Evolutionary conservation across 2,113 vertebrate genomes (phyloP).

Genomic region (Thomomys bottae): DNA sequence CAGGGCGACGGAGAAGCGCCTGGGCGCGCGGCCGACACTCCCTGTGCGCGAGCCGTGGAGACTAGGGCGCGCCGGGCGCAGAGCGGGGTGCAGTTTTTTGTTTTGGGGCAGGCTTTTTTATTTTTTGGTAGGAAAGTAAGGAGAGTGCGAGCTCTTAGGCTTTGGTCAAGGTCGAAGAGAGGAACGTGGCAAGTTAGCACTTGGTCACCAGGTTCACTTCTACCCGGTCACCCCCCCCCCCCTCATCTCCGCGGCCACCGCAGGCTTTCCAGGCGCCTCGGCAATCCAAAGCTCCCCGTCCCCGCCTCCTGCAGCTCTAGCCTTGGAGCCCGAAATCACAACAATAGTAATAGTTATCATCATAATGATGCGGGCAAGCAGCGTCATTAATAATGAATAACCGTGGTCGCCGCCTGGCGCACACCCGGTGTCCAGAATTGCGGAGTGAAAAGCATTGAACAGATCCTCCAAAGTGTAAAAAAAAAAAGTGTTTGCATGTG

Average conservation of each 20-base stretch:
- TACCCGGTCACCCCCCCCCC: background rate
- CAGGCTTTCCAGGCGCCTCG: background rate
- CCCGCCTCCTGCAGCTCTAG: conserved; percentile 54
- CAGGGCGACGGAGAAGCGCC: background rate
- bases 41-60: background rate
- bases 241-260: background rate
- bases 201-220: conserved; percentile 38
- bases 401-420: conserved; percentile 56
- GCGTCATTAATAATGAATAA: conserved; percentile 79
- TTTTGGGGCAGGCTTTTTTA: conserved; percentile 8
- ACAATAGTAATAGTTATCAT: conserved; percentile 82
- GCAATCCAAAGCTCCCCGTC: conserved; percentile 14
- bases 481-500: conserved; percentile 39
- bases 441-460: conserved; percentile 45
- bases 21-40: conserved; percentile 8
- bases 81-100: conserved; percentile 31
- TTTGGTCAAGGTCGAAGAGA: background rate
- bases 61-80: background rate
- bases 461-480: conserved; percentile 58
- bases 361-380: conserved; percentile 74
- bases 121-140: conserved; percentile 37
- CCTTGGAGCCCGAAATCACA: conserved; percentile 72
- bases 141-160: background rate
- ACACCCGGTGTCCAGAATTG: conserved; percentile 46
- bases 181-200: conserved; percentile 61